Evolutionary conservation across 2,888 invertebrate species (phyloP).

Genomic region (Dryococelus australis): DNA sequence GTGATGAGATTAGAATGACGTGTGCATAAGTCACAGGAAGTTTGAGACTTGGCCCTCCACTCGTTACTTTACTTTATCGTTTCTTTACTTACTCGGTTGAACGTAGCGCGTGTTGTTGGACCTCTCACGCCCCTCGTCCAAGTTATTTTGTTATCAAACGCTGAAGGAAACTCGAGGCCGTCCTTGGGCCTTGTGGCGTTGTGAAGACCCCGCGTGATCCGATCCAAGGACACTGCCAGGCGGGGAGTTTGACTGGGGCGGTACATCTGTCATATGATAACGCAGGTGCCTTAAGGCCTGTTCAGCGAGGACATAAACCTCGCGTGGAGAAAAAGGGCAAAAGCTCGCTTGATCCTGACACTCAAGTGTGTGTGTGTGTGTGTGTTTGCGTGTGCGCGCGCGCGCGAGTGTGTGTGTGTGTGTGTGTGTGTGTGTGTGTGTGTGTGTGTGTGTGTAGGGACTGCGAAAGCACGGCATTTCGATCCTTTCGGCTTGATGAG

Average conservation of each 20-base stretch:
- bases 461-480: constrained; percentile 73
- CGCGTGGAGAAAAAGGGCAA: constrained; percentile 75
- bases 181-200: neutral
- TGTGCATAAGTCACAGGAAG: too few relatives aligned
- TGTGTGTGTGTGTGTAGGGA: constrained; percentile 69
- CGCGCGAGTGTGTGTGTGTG: too few relatives aligned
- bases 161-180: neutral
- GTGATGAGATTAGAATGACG: too few relatives aligned
- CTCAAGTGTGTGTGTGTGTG: too few relatives aligned
- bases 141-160: neutral
- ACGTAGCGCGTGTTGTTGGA: constrained; percentile 31
- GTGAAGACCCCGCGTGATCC: constrained; percentile 60
- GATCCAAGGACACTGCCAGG: constrained; percentile 68
- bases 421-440: too few relatives aligned
- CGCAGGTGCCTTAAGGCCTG: constrained; percentile 70
- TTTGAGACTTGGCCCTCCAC: too few relatives aligned
- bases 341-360: constrained; percentile 72
- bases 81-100: constrained; percentile 16
- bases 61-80: neutral
- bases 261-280: constrained; percentile 72
- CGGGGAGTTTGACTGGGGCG: constrained; percentile 73
- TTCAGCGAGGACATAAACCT: constrained; percentile 75
- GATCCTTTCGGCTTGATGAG: constrained; percentile 64
- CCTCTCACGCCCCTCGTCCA: constrained; percentile 32
- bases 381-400: too few relatives aligned